A percentile compares a stretch with the other conserved stretches of the same genome.
These are phyloP conservation scores for Otolemur garnettii DNA, from an alignment of 2,113 vertebrate species.

Conservation along the genomic window DNA sequence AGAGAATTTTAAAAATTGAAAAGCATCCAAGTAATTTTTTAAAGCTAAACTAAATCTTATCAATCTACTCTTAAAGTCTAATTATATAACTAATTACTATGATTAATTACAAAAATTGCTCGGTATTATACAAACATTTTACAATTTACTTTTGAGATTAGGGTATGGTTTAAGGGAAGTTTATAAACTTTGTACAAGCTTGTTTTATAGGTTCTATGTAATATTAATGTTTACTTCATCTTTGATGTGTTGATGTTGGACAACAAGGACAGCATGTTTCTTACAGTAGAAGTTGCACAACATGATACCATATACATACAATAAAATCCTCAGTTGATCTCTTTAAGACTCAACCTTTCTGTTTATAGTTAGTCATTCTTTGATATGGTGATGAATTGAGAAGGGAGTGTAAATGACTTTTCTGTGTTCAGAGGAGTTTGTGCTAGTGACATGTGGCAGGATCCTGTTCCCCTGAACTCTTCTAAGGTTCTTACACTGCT, in stretches of 20 bases:
- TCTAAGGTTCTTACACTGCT: neutral
- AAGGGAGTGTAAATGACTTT: neutral
- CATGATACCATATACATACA: neutral
- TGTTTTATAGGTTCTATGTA: neutral
- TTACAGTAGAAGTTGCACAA: neutral
- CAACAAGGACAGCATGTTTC: neutral
- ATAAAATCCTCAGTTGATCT: neutral
- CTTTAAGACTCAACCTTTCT: neutral
- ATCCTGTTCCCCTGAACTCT: neutral
- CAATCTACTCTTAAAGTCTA: neutral
- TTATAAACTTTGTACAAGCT: neutral
- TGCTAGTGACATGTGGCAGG: neutral
- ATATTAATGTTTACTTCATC: neutral
- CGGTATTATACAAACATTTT: neutral
- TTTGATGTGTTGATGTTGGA: neutral
- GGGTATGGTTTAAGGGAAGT: neutral
- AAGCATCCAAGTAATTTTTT: neutral
- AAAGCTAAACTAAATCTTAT: neutral
- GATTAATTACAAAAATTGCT: neutral
- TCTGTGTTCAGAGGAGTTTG: neutral
- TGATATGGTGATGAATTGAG: neutral
- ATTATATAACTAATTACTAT: neutral
- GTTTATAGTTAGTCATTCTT: neutral
- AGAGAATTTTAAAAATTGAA: neutral
- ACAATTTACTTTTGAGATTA: neutral